Evolutionary conservation across 2,888 invertebrate genomes (phyloP), one percentile per base, ranked within the genome.

Genomic region (Thereva nobilitata): DNA sequence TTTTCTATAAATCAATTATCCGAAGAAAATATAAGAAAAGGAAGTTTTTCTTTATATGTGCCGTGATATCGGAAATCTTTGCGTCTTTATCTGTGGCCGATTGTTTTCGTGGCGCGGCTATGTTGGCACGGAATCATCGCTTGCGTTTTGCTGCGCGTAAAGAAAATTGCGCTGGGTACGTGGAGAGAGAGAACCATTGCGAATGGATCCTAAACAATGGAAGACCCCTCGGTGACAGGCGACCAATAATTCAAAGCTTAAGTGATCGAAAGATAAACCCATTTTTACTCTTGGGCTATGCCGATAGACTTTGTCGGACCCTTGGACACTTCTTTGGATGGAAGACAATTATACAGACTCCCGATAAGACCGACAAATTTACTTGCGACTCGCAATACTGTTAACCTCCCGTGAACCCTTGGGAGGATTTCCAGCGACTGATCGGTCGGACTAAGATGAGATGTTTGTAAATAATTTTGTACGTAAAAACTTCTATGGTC

Each of bases 1-100:
- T 72, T 71, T 71, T 71, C 69, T 71, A 72, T 72, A 72, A 72
- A 72, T 72, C 71, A 72, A 72, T 72, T 72, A 68, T 49, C 66
- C 35, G 7, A 66, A 56, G 41, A 49, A 67, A 68, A 64, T 67
- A 42, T 53, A 23, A 45, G 50, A 10, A 64, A 37, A 53, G 64
- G 37, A 38, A 44, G 53, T 12, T 45, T 45, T 54, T 44, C n/a
- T 4, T 64, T 23, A 10, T 54, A 35, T 53, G 53, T 45, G 35
- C 49, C n/a, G 35, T 12, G 9, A 41, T 61, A 61, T 50, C 61
- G 23, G 44, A 64, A 53, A 53, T 54, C 54, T 64, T 54, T 23
- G 64, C 45, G 54, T 64, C 64, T 64, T 38, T 54, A 64, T 64
- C 54, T 54, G 42, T 12, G 44, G 64, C 37, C 38, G 45, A 49